phyloP scores from a whole-genome alignment of 2,113 vertebrate species.

The Poecilia latipinna region DNA sequence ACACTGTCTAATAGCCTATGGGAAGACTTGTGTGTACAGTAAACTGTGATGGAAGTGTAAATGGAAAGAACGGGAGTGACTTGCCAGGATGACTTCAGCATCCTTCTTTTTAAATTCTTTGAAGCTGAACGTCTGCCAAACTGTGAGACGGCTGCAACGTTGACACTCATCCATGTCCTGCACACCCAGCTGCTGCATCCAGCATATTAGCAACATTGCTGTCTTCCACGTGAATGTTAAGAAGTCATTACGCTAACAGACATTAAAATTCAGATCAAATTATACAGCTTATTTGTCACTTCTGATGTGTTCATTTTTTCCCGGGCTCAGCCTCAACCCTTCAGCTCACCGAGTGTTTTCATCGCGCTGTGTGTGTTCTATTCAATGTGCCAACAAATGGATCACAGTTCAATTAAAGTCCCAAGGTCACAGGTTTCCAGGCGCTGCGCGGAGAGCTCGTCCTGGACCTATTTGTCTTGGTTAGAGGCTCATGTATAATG shows the following conservation, averaged over 20 bases:
- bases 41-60: slow-evolving; percentile 63
- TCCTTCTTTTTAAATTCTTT: slow-evolving; percentile 10
- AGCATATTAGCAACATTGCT: slow-evolving; percentile 34
- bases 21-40: slow-evolving; percentile 55
- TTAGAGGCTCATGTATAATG: slow-evolving; percentile 67
- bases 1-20: slow-evolving; percentile 57
- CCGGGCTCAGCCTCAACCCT: slow-evolving; percentile 18
- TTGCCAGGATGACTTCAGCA: slow-evolving; percentile 62
- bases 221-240: slow-evolving; percentile 23
- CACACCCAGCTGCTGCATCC: slow-evolving; percentile 25
- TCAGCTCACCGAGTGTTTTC: slow-evolving; percentile 30
- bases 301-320: slow-evolving; percentile 23
- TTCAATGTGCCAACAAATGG: slow-evolving; percentile 48
- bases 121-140: slow-evolving; percentile 42
- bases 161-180: slow-evolving; percentile 42
- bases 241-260: slow-evolving; percentile 36
- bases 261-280: slow-evolving; percentile 46
- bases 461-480: slow-evolving; percentile 76
- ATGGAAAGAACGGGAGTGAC: slow-evolving; percentile 40
- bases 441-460: slow-evolving; percentile 54
- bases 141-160: slow-evolving; percentile 19
- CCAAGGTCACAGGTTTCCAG: slow-evolving; percentile 72
- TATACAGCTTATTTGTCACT: slow-evolving; percentile 32
- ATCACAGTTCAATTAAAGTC: slow-evolving; percentile 73
- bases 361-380: slow-evolving; percentile 47